phyloP scores from a whole-genome alignment of 2,888 invertebrate genomes.

The Nematopogon swammerdamellus region DNA sequence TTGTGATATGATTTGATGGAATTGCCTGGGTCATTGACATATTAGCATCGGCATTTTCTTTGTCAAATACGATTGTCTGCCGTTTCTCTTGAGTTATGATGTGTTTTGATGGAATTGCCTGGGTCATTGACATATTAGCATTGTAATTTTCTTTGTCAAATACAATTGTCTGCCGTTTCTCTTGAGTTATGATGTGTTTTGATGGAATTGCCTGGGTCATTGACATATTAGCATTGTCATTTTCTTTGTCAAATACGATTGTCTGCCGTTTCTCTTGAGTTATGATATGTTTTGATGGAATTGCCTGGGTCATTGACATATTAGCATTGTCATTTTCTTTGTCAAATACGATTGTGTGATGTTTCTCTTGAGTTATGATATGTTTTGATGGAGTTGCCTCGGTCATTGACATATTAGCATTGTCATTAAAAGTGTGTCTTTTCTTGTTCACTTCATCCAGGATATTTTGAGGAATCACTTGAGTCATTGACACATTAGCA shows the following conservation, averaged over 20 bases:
- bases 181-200: neutral
- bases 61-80: slow-evolving; percentile 15
- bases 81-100: slow-evolving; percentile 9
- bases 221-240: slow-evolving; percentile 17
- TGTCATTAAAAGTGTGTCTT: slow-evolving; percentile 14
- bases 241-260: slow-evolving; percentile 15
- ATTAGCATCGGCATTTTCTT: slow-evolving; percentile 11
- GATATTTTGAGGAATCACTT: slow-evolving; percentile 13
- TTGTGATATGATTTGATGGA: slow-evolving; percentile 10
- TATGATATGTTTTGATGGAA: neutral
- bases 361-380: too few relatives aligned
- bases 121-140: slow-evolving; percentile 5
- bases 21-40: slow-evolving; percentile 18
- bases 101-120: neutral
- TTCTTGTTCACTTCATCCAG: slow-evolving; percentile 11
- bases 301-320: neutral
- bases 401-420: slow-evolving; percentile 21
- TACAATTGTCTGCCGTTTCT: neutral
- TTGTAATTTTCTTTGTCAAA: slow-evolving; percentile 2
- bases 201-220: slow-evolving; percentile 16
- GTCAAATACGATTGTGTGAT: too few relatives aligned
- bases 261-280: slow-evolving; percentile 14
- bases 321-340: neutral
- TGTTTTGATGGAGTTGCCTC: slow-evolving; percentile 11
- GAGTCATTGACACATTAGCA: slow-evolving; percentile 16